Percentiles rank a stretch among this genome's conserved stretches.
Conservation (phyloP, 1,140 invertebrate genomes). For the Argopecten irradians region DNA sequence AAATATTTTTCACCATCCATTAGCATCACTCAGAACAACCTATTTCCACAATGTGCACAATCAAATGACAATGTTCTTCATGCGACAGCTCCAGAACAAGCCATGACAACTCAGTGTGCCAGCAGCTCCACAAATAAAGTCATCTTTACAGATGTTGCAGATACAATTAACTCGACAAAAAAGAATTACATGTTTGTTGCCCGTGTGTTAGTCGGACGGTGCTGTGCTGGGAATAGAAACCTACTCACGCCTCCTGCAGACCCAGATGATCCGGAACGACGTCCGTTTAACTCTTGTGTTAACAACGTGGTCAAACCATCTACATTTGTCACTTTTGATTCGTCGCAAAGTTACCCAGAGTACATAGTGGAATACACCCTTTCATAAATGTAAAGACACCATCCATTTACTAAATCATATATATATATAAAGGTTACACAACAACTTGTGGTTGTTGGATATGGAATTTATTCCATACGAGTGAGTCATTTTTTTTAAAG, state of each 20-base stretch:
- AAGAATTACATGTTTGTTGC: conserved; percentile 57
- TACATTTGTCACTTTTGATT: conserved; percentile 69
- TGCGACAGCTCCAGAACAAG: background rate
- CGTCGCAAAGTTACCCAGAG: conserved; percentile 66
- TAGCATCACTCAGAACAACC: background rate
- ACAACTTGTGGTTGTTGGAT: too few species aligned
- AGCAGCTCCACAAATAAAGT: background rate
- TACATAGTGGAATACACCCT: conserved; percentile 63
- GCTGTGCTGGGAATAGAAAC: conserved; percentile 28
- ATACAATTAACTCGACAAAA: background rate
- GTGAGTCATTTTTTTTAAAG: too few species aligned
- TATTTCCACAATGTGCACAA: too few species aligned
- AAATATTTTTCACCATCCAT: conserved; percentile 4
- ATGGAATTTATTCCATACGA: too few species aligned
- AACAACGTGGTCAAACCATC: conserved; percentile 57
- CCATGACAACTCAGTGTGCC: background rate
- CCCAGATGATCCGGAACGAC: conserved; percentile 49
- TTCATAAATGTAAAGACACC: background rate
- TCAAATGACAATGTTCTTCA: too few species aligned
- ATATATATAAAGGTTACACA: too few species aligned
- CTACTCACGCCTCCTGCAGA: conserved; percentile 48
- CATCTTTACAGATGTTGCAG: conserved; percentile 19
- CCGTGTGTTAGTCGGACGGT: conserved; percentile 53
- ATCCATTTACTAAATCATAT: background rate
- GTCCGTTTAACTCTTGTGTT: conserved; percentile 63